Evolutionary conservation across 2,888 invertebrate genomes (phyloP).

Genomic region (Prosapia bicincta): DNA sequence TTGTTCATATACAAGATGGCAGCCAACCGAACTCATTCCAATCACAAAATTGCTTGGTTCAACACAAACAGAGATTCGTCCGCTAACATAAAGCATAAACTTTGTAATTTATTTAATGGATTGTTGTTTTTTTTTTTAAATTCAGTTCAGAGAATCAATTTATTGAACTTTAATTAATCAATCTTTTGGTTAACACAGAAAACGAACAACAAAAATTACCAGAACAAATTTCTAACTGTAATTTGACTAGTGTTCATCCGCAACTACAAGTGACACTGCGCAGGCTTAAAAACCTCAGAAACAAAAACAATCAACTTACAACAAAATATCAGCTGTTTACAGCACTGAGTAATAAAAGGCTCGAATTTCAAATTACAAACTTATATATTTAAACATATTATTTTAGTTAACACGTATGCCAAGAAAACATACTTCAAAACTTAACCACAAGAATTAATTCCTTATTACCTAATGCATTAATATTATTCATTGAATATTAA

Average conservation of each 20-base stretch:
- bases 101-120: background rate
- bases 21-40: conserved; percentile 48
- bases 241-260: conserved; percentile 26
- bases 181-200: conserved; percentile 14
- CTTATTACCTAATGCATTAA: too few species aligned
- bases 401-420: too few species aligned
- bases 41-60: conserved; percentile 33
- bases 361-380: background rate
- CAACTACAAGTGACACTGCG: conserved; percentile 31
- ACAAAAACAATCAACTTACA: conserved; percentile 28
- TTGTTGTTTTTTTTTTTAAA: background rate
- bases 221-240: conserved; percentile 20
- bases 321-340: conserved; percentile 32
- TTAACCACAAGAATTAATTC: too few species aligned
- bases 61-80: background rate
- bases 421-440: too few species aligned
- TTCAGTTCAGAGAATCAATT: background rate
- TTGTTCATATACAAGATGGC: conserved; percentile 67
- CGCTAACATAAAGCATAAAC: background rate
- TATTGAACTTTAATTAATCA: background rate
- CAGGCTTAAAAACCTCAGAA: conserved; percentile 30
- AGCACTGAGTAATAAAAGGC: background rate
- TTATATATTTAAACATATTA: too few species aligned
- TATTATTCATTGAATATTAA: too few species aligned
- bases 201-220: background rate